Evolutionary conservation across 2,113 vertebrate species (phyloP), one percentile per base, ranked within the genome.

Genomic region (Cavia porcellus): DNA sequence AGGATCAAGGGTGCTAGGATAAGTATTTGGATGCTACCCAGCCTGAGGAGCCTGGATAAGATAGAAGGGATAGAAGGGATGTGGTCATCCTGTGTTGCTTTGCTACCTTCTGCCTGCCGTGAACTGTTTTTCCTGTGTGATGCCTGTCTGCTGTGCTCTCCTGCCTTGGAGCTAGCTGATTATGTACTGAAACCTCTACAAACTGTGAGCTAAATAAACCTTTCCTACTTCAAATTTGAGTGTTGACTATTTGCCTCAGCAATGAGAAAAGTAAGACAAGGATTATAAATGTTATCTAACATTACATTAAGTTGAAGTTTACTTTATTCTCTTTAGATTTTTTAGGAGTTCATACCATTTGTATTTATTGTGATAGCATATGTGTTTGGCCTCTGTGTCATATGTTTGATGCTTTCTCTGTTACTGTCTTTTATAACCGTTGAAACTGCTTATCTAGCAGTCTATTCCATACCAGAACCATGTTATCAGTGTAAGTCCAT

Each of bases 231-330:
- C 30, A 66, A 66, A 66, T 66, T 32, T 66, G 64, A 12, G 13
- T 66, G 13, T 32, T 66, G 64, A 5, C 5, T 66, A 35, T 35
- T 35, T 66, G 64, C 35, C 30, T 66, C 30, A 66, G 64, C 64
- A 32, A 66, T 11, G 4, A 66, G 64, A 66, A 66, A 66, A 35
- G 66, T 35, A 35, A 68, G 32, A 68, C 14, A 35, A 35, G 35
- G 66, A 81, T 89, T 28, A 35, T 89, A 89, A 92, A 28, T 62
- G 74, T 89, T 70, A 79, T 79, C 79, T 62, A 95, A 32, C 45
- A 32, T 81, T 86, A 72, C 42, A 90, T 74, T 66, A 96, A 64
- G 14, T 75, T 70, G 42, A 25, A 52, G 28, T 42, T 84, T 93
- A 28, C 12, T 66, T 90, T 93, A 2, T 61, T 91, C 1, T 52